Conservation (phyloP, 2,888 invertebrate genomes). For the Acrobasis suavella region DNA sequence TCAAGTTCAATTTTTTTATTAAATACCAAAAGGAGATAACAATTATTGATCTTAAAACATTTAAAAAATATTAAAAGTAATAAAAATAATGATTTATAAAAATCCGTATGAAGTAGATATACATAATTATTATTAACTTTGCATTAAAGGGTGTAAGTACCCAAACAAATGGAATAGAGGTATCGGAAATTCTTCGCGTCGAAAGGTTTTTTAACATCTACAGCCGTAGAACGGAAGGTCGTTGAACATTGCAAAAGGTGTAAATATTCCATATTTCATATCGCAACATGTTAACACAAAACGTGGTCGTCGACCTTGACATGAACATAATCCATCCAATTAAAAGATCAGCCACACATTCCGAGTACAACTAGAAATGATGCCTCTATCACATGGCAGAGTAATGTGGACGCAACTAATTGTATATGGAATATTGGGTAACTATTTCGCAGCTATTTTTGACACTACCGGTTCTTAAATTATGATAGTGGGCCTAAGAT, state of each 20-base stretch:
- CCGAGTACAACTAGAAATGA: neutral
- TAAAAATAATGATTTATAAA: too few relatives aligned
- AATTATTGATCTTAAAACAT: too few relatives aligned
- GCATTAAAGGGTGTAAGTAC: too few relatives aligned
- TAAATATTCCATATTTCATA: slow-evolving; percentile 29
- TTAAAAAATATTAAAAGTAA: too few relatives aligned
- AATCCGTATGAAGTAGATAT: too few relatives aligned
- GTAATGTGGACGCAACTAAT: slow-evolving; percentile 25
- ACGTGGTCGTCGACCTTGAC: slow-evolving; percentile 36
- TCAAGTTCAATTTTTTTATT: too few relatives aligned
- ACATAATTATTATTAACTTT: too few relatives aligned
- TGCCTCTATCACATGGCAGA: slow-evolving; percentile 9
- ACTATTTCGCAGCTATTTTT: slow-evolving; percentile 24
- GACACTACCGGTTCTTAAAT: slow-evolving; percentile 25
- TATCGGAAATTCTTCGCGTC: too few relatives aligned
- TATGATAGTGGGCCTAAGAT: slow-evolving; percentile 9
- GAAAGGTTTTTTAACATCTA: neutral
- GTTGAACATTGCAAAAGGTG: slow-evolving; percentile 20
- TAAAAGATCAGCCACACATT: slow-evolving; percentile 11
- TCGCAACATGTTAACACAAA: slow-evolving; percentile 36
- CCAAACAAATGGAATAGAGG: too few relatives aligned
- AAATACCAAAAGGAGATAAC: too few relatives aligned
- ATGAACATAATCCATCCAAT: slow-evolving; percentile 29
- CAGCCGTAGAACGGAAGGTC: slow-evolving; percentile 17
- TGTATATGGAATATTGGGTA: slow-evolving; percentile 24